Evolutionary conservation across 2,888 invertebrate species (phyloP).

Genomic region (Labia minor): DNA sequence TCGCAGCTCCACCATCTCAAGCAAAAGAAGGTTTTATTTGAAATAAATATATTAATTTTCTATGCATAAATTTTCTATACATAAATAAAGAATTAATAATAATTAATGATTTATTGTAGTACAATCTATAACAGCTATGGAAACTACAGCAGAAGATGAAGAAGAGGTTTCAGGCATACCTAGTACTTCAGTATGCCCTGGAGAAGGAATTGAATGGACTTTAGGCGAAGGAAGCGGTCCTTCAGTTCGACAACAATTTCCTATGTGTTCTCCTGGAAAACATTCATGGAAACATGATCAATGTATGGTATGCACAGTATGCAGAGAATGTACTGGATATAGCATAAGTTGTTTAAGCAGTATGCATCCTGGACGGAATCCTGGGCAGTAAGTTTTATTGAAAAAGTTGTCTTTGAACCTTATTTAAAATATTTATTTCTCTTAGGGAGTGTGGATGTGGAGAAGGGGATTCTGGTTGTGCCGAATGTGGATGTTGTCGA

Average conservation of each 20-base stretch:
- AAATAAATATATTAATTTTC: constrained; percentile 18
- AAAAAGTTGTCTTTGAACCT: background rate
- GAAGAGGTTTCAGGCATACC: constrained; percentile 34
- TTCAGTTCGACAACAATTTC: constrained; percentile 28
- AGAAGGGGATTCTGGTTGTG: constrained; percentile 88
- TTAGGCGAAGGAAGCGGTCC: background rate
- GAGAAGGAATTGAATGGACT: constrained; percentile 38
- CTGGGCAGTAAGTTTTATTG: constrained; percentile 63
- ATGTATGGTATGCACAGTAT: constrained; percentile 82
- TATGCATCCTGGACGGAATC: constrained; percentile 59
- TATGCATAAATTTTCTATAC: background rate
- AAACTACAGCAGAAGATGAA: constrained; percentile 44
- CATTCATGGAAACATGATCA: constrained; percentile 72
- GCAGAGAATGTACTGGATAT: constrained; percentile 89
- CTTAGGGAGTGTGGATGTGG: constrained; percentile 86
- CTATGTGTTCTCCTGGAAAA: constrained; percentile 53
- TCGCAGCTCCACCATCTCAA: constrained; percentile 37
- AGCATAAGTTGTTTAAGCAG: constrained; percentile 71
- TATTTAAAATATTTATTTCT: background rate
- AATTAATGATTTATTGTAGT: constrained; percentile 15
- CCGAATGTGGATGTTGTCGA: constrained; percentile 83
- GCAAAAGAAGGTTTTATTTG: constrained; percentile 44
- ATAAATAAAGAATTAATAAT: background rate
- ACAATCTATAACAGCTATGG: constrained; percentile 39
- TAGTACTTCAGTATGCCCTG: constrained; percentile 32